Percentiles rank a stretch among this genome's conserved stretches.
Evolutionary conservation across 2,113 vertebrate genomes (phyloP).

Genomic region (Heterotilapia buettikoferi): DNA sequence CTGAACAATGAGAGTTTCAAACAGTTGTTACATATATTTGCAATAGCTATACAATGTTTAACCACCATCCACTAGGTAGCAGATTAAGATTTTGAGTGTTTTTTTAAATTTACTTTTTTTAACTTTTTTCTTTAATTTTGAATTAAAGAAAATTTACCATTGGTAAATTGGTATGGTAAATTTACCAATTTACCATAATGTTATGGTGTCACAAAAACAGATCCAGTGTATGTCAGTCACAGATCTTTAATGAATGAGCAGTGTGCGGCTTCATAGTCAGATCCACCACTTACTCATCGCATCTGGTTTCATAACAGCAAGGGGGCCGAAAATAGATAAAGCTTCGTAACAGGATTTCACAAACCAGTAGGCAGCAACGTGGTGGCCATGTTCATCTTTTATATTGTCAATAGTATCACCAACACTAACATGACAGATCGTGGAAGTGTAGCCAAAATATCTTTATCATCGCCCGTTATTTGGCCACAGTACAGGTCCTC

Average conservation of each 20-base stretch:
- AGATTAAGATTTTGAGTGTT: rapidly evolving
- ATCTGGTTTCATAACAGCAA: background rate
- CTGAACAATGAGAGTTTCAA: background rate
- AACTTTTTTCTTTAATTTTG: background rate
- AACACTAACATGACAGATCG: background rate
- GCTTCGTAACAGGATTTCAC: background rate
- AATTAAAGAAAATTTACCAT: background rate
- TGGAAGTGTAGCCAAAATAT: background rate
- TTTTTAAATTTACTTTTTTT: background rate
- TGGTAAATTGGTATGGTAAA: background rate
- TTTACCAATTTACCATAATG: background rate
- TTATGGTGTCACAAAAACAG: background rate
- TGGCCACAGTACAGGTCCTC: background rate
- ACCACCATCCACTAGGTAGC: background rate
- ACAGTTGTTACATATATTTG: background rate
- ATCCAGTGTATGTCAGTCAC: background rate
- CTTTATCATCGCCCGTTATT: background rate
- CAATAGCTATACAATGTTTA: background rate
- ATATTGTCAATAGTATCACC: background rate
- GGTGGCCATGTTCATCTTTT: background rate
- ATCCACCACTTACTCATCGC: background rate
- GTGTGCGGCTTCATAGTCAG: background rate
- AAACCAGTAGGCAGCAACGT: rapidly evolving
- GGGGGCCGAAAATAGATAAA: background rate
- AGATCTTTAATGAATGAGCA: background rate